Conservation (phyloP, 2,113 vertebrate genomes). For the Syngnathus floridae region DNA sequence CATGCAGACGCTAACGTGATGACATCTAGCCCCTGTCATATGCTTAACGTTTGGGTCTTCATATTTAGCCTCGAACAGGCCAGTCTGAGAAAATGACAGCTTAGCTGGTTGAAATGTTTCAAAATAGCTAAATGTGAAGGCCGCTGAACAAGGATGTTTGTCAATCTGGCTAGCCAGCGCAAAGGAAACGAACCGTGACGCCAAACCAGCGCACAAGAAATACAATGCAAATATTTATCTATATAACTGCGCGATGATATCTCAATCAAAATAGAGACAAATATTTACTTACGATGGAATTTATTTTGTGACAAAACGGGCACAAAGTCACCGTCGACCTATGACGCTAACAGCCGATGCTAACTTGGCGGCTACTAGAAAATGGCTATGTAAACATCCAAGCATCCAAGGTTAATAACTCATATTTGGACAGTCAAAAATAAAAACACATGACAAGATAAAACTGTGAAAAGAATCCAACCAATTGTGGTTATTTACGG, state of each 20-base stretch:
- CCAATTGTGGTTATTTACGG: neutral
- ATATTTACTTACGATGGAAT: neutral
- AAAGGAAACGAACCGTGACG: neutral
- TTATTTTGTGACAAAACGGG: neutral
- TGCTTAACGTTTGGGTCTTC: neutral
- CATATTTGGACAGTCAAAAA: neutral
- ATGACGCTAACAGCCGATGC: slow-evolving; percentile 7
- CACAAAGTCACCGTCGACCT: neutral
- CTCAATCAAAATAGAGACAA: neutral
- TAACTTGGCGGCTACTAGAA: slow-evolving; percentile 26
- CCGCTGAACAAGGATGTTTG: neutral
- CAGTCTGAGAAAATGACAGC: neutral
- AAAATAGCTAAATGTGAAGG: neutral
- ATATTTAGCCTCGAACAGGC: neutral
- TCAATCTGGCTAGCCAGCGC: neutral
- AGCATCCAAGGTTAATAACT: neutral
- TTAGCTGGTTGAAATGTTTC: neutral
- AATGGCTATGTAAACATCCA: slow-evolving; percentile 51
- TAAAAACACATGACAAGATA: neutral
- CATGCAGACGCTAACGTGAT: slow-evolving; percentile 11
- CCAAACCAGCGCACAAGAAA: neutral
- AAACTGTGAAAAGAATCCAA: neutral
- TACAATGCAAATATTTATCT: neutral
- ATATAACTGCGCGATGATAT: neutral
- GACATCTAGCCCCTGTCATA: slow-evolving; percentile 11